Base-by-base conservation (phyloP, 2,797 vertebrate genomes). In the Gymnopithys bicolor region DNA sequence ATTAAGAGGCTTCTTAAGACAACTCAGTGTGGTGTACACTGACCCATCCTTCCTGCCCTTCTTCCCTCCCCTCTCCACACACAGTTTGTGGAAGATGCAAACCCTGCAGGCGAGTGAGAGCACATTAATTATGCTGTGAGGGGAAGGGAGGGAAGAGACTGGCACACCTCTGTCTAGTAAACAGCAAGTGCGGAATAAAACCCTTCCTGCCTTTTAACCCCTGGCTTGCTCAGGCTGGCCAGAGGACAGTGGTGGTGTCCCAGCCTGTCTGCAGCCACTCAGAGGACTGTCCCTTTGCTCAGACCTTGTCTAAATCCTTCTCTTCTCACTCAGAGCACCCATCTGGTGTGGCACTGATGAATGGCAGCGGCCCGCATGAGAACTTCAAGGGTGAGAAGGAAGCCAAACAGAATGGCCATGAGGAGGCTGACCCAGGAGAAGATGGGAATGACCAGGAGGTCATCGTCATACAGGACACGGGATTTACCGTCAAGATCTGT, bases 391-490 rank as follows among this genome's bases (percentile, higher is more conserved):
- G 96, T 0, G 97, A 97, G 24, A 98, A 98, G 84, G 98, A 98
- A 39, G 52, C 97, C 5, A 98, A 98, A 93, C 98, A 98, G 96
- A 99, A 99, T 0, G 98, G 98, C n/a, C 98, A 97, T 2, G 96
- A 98, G 11, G 98, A 99, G 74, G 71, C 95, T 2, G 99, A 99
- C 5, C 97, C 96, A 0, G 97, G 97, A 19, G 99, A 99, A 5
- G 99, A 99, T 8, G 97, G 98, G 14, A 99, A 98, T 0, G 99
- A 99, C 91, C 99, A 99, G 97, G 99, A 99, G 96, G 99, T 99
- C 95, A 99, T 99, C 15, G 99, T 99, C 91, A 99, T 99, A 95
- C 99, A 99, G 98, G 99, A 99, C 97, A 99, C 99, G 0, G 99
- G 99, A 87, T 99, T 99, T 96, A 99, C 98, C 2, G 99, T 99